Conservation (phyloP, 2,797 vertebrate genomes). For the Periparus ater region DNA sequence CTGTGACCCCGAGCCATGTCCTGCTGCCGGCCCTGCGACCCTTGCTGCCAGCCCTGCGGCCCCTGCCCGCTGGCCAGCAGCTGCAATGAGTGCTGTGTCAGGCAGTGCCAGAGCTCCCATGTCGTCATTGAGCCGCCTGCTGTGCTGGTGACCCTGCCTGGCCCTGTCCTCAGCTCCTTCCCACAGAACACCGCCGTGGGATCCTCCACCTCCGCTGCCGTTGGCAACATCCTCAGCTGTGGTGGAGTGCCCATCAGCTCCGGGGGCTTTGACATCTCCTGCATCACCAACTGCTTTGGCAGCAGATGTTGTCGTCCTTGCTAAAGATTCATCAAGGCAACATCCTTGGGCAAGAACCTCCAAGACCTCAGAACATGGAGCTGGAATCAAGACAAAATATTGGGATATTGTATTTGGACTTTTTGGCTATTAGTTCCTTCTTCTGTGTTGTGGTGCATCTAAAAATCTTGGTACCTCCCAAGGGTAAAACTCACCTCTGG, state of each 20-base stretch:
- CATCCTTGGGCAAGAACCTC: fast-evolving
- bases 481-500: no score
- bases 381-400: not conserved
- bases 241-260: not conserved
- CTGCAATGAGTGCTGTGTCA: not conserved
- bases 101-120: not conserved
- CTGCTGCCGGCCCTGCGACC: not conserved
- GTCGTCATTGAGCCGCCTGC: not conserved
- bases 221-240: not conserved
- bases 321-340: not conserved
- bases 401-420: no score
- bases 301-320: not conserved
- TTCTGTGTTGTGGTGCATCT: no score
- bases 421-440: not conserved
- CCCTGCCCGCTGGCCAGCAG: not conserved
- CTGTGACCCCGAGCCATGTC: not conserved
- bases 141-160: not conserved
- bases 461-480: no score
- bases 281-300: not conserved
- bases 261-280: not conserved
- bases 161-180: not conserved
- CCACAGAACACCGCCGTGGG: not conserved
- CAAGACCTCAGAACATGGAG: not conserved
- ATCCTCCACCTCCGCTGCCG: not conserved
- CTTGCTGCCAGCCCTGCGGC: not conserved